Evolutionary conservation across 2,113 vertebrate genomes (phyloP).

Genomic region (Gobio gobio): DNA sequence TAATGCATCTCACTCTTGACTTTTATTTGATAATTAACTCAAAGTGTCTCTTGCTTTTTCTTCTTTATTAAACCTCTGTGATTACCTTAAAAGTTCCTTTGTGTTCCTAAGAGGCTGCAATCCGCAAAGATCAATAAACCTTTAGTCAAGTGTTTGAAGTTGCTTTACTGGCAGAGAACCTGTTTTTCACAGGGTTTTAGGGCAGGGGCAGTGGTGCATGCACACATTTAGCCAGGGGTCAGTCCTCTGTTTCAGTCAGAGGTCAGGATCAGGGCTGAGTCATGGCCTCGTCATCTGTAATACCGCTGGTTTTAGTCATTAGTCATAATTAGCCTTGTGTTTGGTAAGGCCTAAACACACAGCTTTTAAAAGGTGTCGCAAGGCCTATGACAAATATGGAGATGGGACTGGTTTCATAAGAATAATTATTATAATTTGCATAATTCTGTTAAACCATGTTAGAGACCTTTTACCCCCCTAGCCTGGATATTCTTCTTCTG

Average conservation of each 20-base stretch:
- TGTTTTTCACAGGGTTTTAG: slow-evolving; percentile 12
- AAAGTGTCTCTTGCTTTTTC: slow-evolving; percentile 61
- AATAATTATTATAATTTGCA: slow-evolving; percentile 1
- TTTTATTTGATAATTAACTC: slow-evolving; percentile 71
- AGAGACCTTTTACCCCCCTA: neutral
- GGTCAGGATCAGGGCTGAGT: slow-evolving; percentile 29
- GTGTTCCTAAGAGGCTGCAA: slow-evolving; percentile 47
- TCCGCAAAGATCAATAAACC: slow-evolving; percentile 49
- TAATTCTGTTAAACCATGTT: slow-evolving; percentile 1
- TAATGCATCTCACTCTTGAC: slow-evolving; percentile 54
- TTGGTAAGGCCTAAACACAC: neutral
- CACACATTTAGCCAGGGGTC: neutral
- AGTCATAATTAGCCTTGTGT: neutral
- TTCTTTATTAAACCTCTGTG: slow-evolving; percentile 64
- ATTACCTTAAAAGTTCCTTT: slow-evolving; percentile 62
- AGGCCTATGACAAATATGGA: neutral
- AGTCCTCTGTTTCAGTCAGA: slow-evolving; percentile 2
- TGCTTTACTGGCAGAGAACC: slow-evolving; percentile 34
- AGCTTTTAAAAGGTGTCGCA: neutral
- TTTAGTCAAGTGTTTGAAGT: slow-evolving; percentile 35
- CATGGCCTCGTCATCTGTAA: neutral
- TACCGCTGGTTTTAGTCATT: neutral
- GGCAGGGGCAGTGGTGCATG: neutral
- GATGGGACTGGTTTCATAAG: neutral
- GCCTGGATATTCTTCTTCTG: neutral